Evolutionary conservation across 2,113 vertebrate genomes (phyloP).

Genomic region (Trinectes maculatus): DNA sequence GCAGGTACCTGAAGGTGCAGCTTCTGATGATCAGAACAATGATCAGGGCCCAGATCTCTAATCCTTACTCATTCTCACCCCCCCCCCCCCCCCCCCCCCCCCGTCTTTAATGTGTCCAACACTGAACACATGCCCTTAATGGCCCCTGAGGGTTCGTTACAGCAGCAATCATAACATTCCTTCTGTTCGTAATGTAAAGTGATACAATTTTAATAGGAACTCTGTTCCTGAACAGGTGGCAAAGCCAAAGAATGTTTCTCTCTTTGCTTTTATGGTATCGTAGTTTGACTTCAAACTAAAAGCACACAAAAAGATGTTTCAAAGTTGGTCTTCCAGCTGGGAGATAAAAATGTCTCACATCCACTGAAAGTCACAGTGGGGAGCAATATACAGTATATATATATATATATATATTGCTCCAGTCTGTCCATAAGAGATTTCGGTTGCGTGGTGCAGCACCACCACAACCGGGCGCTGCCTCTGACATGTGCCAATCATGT

Average conservation of each 20-base stretch:
- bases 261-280: not conserved
- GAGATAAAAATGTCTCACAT: constrained; percentile 12
- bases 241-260: too few species aligned
- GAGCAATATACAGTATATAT: not conserved
- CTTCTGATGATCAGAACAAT: constrained; percentile 35
- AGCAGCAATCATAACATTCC: constrained; percentile 46
- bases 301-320: too few species aligned
- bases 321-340: constrained; percentile 1
- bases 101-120: constrained; percentile 55
- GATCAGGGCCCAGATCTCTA: constrained; percentile 13
- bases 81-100: not conserved
- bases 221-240: not conserved
- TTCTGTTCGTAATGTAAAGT: constrained; percentile 16
- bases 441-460: constrained; percentile 1
- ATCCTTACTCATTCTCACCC: constrained; percentile 11
- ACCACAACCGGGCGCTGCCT: constrained; percentile 4
- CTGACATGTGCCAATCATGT: constrained; percentile 55
- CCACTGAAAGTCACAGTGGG: not conserved
- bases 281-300: not conserved
- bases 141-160: constrained; percentile 41
- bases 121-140: constrained; percentile 60
- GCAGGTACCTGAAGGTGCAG: not conserved
- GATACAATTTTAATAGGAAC: constrained; percentile 37
- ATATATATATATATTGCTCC: not conserved
- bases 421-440: not conserved